phyloP scores from a whole-genome alignment of 2,888 invertebrate genomes.

The Hemaris fuciformis region DNA sequence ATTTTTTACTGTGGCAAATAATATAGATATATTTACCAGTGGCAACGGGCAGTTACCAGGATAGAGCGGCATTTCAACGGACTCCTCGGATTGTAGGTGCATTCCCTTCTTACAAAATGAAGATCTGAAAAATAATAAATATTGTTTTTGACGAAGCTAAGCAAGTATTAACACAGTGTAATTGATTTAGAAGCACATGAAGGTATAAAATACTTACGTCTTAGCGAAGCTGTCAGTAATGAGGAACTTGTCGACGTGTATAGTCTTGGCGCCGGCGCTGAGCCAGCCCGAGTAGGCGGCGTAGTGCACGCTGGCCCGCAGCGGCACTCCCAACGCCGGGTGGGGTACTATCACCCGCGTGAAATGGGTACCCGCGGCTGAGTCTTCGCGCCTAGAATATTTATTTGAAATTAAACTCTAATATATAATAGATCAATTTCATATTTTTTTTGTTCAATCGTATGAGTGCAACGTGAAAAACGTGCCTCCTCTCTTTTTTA shows the following conservation, averaged over 20 bases:
- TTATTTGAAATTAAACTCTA: not conserved
- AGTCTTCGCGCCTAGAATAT: constrained; percentile 86
- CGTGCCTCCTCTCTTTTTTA: no score
- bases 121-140: constrained; percentile 73
- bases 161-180: not conserved
- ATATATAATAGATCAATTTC: no score
- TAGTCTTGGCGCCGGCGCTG: constrained; percentile 89
- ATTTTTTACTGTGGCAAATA: constrained; percentile 5
- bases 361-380: constrained; percentile 86
- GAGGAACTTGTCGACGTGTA: constrained; percentile 91
- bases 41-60: constrained; percentile 89
- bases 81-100: constrained; percentile 86
- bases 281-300: constrained; percentile 96
- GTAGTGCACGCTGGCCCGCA: constrained; percentile 88
- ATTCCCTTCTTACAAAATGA: constrained; percentile 90
- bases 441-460: no score
- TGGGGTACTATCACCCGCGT: constrained; percentile 94
- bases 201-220: constrained; percentile 71
- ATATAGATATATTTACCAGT: constrained; percentile 49
- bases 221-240: constrained; percentile 93
- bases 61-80: constrained; percentile 87
- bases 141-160: not conserved
- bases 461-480: no score
- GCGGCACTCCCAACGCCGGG: constrained; percentile 89
- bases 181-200: no score